Evolutionary conservation across 2,797 vertebrate species (phyloP), one percentile per base, ranked within the genome.

Genomic region (Nyctibius grandis): DNA sequence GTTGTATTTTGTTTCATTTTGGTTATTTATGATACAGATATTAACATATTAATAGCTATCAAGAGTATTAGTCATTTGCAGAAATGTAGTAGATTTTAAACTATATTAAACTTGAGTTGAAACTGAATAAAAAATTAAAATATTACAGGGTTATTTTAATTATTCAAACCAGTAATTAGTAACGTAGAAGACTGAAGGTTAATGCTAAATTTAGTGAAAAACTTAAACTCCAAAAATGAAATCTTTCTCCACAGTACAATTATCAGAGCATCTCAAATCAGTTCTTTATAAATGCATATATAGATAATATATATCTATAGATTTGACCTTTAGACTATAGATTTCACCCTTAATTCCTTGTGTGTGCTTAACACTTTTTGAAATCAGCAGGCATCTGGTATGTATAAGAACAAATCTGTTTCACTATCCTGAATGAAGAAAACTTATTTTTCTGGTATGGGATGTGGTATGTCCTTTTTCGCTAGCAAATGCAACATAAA

Each of bases 121-220:
- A 92, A 48, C 5, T 29, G 38, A 85, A 61, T 42, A 9, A 36
- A 82, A 88, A 59, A 33, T 33, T 8, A 29, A 47, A 51, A 56
- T 14, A 20, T 56, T 84, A 45, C 20, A 73, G 10, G 31, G 7
- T 47, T 73, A 25, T 44, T 88, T 88, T 69, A 86, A 88, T 90
- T 95, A 87, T 84, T 91, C 23, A 78, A 75, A 78, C n/a, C 20
- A 59, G 20, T 86, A 95, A 91, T 95, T 77, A 80, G 22, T 60
- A 56, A 50, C 40, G 25, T 8, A 34, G 74, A 59, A 76, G 63
- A 76, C 20, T 40, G 56, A 85, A 82, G 12, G 21, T 54, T 93
- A 84, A 57, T 26, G 57, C 47, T 73, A 89, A 82, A 87, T 70
- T 64, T 82, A 80, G 50, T 70, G 6, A 89, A 94, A 94, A 91